These are phyloP conservation scores for Ditula angustiorana DNA, from an alignment of 2,888 invertebrate species.

Conservation along the genomic window DNA sequence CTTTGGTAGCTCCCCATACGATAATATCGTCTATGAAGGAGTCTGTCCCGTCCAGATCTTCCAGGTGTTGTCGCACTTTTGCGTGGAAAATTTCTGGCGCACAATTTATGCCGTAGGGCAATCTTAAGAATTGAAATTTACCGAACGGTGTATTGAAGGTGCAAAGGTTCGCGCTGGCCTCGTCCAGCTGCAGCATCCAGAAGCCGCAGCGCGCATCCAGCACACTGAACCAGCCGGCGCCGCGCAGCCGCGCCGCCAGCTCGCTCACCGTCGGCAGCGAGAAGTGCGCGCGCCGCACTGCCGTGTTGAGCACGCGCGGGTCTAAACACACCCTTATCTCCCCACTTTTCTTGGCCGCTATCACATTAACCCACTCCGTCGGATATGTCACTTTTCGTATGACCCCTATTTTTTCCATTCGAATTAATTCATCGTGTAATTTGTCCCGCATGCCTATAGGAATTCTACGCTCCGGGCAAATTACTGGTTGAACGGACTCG, in stretches of 20 bases:
- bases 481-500: slow-evolving; percentile 35
- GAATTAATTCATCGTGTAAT: slow-evolving; percentile 31
- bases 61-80: slow-evolving; percentile 40
- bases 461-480: slow-evolving; percentile 44
- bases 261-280: slow-evolving; percentile 39
- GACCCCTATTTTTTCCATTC: slow-evolving; percentile 38
- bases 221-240: slow-evolving; percentile 30
- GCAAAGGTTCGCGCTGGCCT: slow-evolving; percentile 20
- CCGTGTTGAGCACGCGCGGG: slow-evolving; percentile 41
- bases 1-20: not conserved
- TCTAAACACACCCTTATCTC: slow-evolving; percentile 42
- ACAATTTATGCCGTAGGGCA: slow-evolving; percentile 33
- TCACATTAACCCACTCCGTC: slow-evolving; percentile 44
- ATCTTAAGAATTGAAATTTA: slow-evolving; percentile 37
- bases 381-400: slow-evolving; percentile 42
- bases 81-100: slow-evolving; percentile 34
- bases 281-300: slow-evolving; percentile 42
- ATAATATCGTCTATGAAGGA: slow-evolving; percentile 1
- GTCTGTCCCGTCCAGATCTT: slow-evolving; percentile 15
- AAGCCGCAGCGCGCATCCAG: slow-evolving; percentile 23
- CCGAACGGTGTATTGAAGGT: slow-evolving; percentile 38
- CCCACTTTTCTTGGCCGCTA: slow-evolving; percentile 44
- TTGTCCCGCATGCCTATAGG: slow-evolving; percentile 45
- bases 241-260: slow-evolving; percentile 1
- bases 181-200: slow-evolving; percentile 13